Conservation (phyloP, 2,888 invertebrate species). For the Diadegma fenestrale region DNA sequence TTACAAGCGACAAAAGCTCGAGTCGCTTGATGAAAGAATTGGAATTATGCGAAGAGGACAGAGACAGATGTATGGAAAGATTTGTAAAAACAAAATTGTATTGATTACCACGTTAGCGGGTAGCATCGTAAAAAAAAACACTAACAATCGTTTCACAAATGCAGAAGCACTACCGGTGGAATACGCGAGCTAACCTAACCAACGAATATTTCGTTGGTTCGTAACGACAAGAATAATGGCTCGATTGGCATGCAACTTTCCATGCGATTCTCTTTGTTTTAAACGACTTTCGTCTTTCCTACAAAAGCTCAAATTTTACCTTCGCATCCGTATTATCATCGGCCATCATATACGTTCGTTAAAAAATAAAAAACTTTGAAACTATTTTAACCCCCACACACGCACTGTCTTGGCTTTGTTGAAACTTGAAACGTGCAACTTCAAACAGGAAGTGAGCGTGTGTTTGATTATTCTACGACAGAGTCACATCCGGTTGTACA, state of each 20-base stretch:
- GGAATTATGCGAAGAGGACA: background rate
- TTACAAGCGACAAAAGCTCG: background rate
- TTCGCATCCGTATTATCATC: conserved; percentile 76
- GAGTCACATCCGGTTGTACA: conserved; percentile 46
- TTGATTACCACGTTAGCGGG: conserved; percentile 73
- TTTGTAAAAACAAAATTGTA: conserved; percentile 26
- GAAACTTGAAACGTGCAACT: conserved; percentile 81
- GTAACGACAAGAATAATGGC: background rate
- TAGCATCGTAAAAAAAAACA: conserved; percentile 70
- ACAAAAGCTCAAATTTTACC: conserved; percentile 70
- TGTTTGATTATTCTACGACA: conserved; percentile 11
- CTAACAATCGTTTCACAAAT: conserved; percentile 65
- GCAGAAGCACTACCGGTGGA: conserved; percentile 73
- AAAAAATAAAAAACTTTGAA: conserved; percentile 76
- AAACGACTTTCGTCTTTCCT: background rate
- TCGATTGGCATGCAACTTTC: background rate
- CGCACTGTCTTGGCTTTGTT: conserved; percentile 70
- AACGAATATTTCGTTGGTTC: conserved; percentile 42
- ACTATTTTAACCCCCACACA: conserved; percentile 77
- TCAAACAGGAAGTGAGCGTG: conserved; percentile 78
- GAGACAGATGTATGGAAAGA: background rate
- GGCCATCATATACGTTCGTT: conserved; percentile 76
- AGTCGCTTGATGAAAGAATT: background rate
- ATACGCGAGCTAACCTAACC: conserved; percentile 71
- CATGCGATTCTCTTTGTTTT: background rate